Evolutionary conservation across 2,888 invertebrate species (phyloP).

Genomic region (Entomobrya proxima): DNA sequence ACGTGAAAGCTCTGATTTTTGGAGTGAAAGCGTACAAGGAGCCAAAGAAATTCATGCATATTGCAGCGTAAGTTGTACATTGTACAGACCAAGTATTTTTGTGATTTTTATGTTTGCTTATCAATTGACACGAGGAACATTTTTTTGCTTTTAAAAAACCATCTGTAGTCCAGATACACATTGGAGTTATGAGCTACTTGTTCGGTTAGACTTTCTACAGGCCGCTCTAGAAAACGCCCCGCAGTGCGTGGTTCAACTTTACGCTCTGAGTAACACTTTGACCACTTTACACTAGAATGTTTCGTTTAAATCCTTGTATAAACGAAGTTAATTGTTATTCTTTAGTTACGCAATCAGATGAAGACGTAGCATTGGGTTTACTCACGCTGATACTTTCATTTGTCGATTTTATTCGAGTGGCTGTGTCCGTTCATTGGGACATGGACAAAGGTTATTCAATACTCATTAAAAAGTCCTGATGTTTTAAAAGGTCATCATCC

Average conservation of each 20-base stretch:
- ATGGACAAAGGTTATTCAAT: slow-evolving; percentile 65
- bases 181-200: slow-evolving; percentile 72
- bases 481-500: not conserved
- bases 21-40: slow-evolving; percentile 70
- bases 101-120: not conserved
- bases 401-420: slow-evolving; percentile 73
- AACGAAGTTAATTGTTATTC: too few species aligned
- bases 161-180: slow-evolving; percentile 69
- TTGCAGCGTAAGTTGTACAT: slow-evolving; percentile 58
- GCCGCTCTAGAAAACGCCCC: slow-evolving; percentile 74
- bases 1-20: slow-evolving; percentile 72
- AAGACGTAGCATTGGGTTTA: slow-evolving; percentile 67
- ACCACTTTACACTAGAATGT: too few species aligned
- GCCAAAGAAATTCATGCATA: slow-evolving; percentile 73
- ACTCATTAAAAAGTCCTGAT: not conserved
- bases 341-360: slow-evolving; percentile 66
- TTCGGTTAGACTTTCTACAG: slow-evolving; percentile 73
- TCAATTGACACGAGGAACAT: not conserved
- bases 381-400: slow-evolving; percentile 71
- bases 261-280: slow-evolving; percentile 60
- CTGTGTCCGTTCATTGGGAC: slow-evolving; percentile 71
- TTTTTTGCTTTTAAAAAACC: not conserved
- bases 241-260: slow-evolving; percentile 72
- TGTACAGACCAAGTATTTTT: not conserved
- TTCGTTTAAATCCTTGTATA: too few species aligned